Evolutionary conservation across 2,888 invertebrate genomes (phyloP).

Genomic region (Conistra vaccinii): DNA sequence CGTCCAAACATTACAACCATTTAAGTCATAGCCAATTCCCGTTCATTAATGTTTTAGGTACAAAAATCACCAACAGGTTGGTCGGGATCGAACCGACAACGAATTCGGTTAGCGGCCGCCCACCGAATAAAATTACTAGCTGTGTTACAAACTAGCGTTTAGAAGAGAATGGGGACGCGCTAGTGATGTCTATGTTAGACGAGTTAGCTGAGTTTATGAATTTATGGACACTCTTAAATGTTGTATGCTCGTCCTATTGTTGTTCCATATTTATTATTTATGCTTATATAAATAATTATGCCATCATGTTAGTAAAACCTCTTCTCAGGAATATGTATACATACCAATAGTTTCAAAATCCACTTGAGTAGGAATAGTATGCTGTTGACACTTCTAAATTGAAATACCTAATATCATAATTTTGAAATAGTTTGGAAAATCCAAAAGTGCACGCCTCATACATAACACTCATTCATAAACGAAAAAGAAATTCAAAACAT

Average conservation of each 20-base stretch:
- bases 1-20: not conserved
- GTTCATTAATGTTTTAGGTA: slow-evolving; percentile 23
- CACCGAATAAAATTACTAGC: slow-evolving; percentile 43
- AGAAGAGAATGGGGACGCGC: not conserved
- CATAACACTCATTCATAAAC: no score
- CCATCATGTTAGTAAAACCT: no score
- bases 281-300: no score
- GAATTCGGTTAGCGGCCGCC: slow-evolving; percentile 28
- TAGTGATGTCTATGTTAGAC: slow-evolving; percentile 22
- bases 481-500: no score
- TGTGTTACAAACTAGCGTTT: slow-evolving; percentile 20
- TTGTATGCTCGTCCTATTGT: no score
- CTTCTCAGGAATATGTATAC: not conserved
- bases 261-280: not conserved
- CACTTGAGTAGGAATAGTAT: not conserved
- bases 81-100: slow-evolving; percentile 9
- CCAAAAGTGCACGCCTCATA: no score
- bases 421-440: no score
- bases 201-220: not conserved
- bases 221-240: not conserved
- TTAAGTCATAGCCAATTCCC: not conserved
- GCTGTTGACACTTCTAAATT: not conserved
- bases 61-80: slow-evolving; percentile 47
- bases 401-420: not conserved
- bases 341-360: not conserved